phyloP scores from a whole-genome alignment of 2,888 invertebrate genomes.

The Hypselothyrea guttata region DNA sequence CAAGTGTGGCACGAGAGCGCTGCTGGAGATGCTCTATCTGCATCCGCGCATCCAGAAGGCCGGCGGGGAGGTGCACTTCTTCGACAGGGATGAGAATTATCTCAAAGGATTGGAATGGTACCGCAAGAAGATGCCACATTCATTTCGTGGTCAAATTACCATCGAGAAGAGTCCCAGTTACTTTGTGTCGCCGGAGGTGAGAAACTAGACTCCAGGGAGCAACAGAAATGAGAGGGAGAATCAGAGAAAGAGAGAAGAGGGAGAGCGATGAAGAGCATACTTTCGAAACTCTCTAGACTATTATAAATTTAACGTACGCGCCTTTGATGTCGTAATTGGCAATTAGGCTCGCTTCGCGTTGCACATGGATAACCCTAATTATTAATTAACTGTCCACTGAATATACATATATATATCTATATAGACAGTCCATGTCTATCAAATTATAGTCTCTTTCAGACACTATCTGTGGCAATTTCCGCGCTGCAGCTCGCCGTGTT shows the following conservation, averaged over 20 bases:
- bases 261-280: not conserved
- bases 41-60: slow-evolving; percentile 96
- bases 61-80: slow-evolving; percentile 97
- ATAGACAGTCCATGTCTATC: slow-evolving; percentile 38
- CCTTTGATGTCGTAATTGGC: slow-evolving; percentile 74
- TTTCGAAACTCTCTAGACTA: not conserved
- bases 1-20: slow-evolving; percentile 97
- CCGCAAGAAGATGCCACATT: slow-evolving; percentile 95
- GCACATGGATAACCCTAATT: slow-evolving; percentile 49
- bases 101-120: slow-evolving; percentile 97
- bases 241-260: not conserved
- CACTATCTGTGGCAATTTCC: slow-evolving; percentile 46
- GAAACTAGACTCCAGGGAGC: slow-evolving; percentile 47
- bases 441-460: slow-evolving; percentile 55
- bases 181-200: slow-evolving; percentile 96
- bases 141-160: slow-evolving; percentile 95
- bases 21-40: slow-evolving; percentile 97
- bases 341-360: slow-evolving; percentile 53
- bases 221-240: not conserved
- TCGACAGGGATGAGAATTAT: slow-evolving; percentile 97
- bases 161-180: slow-evolving; percentile 99
- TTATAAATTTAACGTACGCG: slow-evolving; percentile 16
- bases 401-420: not conserved
- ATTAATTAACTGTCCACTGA: slow-evolving; percentile 63
- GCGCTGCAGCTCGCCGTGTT: slow-evolving; percentile 34